Evolutionary conservation across 92 coral and sea anemone species (phyloP).

Genomic region (Zoanthus gigantus): DNA sequence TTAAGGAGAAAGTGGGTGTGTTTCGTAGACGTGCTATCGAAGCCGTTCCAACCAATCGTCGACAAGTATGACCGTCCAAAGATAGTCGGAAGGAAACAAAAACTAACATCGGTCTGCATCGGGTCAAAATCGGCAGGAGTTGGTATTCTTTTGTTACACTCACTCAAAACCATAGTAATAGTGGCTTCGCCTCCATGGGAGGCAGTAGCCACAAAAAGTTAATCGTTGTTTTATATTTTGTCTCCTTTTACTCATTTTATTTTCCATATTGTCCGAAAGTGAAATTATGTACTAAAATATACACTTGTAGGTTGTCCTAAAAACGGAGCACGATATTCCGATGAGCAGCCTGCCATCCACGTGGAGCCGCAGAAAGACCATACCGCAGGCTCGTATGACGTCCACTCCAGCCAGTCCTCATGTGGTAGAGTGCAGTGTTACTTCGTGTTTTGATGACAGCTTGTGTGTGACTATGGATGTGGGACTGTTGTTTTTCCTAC

Average conservation of each 20-base stretch:
- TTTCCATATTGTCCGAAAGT: neutral
- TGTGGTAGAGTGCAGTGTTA: conserved; percentile 90
- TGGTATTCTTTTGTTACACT: no score
- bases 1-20: no score
- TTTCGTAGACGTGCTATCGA: no score
- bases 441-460: conserved; percentile 94
- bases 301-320: conserved; percentile 64
- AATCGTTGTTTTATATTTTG: no score
- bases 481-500: conserved; percentile 93
- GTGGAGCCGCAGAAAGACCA: conserved; percentile 73
- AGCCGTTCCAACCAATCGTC: no score
- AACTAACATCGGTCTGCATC: no score
- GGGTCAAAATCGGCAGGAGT: no score
- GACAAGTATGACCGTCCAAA: no score
- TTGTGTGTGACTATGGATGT: conserved; percentile 98
- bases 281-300: neutral
- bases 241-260: neutral
- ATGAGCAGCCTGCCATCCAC: conserved; percentile 81
- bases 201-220: no score
- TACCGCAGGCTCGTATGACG: conserved; percentile 25
- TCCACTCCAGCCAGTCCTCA: conserved; percentile 91
- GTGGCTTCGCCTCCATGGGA: no score
- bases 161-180: no score
- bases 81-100: no score
- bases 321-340: conserved; percentile 96